Conservation (phyloP, 1,140 invertebrate species). For the Rhopalosiphum maidis region DNA sequence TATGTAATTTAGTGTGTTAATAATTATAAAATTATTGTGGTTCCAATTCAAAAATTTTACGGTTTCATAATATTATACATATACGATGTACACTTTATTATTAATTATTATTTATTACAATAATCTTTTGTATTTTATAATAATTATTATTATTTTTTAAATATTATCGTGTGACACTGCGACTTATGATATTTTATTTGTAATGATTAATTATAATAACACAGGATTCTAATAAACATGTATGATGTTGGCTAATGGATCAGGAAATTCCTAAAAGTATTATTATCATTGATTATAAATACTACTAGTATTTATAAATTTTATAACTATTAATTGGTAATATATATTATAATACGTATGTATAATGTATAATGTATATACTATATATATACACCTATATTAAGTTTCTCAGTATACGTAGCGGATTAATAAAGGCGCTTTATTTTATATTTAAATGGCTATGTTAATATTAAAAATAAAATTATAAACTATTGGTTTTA, state of each 20-base stretch:
- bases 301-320: not conserved
- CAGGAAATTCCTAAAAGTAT: not conserved
- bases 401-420: not conserved
- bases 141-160: not conserved
- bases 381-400: not conserved
- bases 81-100: no score
- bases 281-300: no score
- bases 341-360: not conserved
- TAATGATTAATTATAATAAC: not conserved
- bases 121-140: not conserved
- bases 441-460: not conserved
- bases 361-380: no score
- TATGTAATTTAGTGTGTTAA: slow-evolving; percentile 9
- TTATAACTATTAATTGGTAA: not conserved
- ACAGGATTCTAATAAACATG: not conserved
- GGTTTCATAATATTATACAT: not conserved
- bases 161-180: no score
- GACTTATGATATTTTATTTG: not conserved
- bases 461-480: not conserved
- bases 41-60: not conserved
- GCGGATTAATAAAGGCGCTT: not conserved
- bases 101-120: slow-evolving; percentile 10
- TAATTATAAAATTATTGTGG: not conserved
- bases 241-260: not conserved
- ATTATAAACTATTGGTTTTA: not conserved